Percentiles rank a stretch among this genome's conserved stretches.
phyloP scores from a whole-genome alignment of 92 coral and sea anemone species.

The Phymanthus crucifer region DNA sequence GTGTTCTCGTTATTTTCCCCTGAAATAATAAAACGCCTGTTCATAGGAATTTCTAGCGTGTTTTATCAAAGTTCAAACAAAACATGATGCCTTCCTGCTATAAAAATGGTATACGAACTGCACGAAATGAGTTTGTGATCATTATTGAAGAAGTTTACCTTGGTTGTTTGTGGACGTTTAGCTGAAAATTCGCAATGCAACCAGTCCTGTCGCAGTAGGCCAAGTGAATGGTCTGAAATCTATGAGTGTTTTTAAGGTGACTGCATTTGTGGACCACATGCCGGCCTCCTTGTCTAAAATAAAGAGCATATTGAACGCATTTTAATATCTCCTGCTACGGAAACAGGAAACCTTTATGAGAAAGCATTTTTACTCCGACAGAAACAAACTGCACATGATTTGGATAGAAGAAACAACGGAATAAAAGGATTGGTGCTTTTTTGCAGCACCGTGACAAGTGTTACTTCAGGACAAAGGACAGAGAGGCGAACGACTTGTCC shows the following conservation, averaged over 20 bases:
- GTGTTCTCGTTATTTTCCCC: too few relatives aligned
- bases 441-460: neutral
- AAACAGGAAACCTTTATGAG: slow-evolving; percentile 39
- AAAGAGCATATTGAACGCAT: slow-evolving; percentile 37
- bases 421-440: neutral
- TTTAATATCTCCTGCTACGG: slow-evolving; percentile 36
- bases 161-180: neutral
- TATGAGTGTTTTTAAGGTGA: slow-evolving; percentile 4
- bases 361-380: slow-evolving; percentile 19
- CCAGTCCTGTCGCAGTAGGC: neutral
- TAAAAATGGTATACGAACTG: neutral
- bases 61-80: neutral
- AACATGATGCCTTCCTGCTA: neutral
- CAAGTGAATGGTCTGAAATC: neutral
- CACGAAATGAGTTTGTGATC: neutral
- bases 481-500: neutral
- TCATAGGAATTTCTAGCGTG: neutral
- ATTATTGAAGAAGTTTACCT: neutral
- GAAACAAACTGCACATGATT: slow-evolving; percentile 7
- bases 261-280: slow-evolving; percentile 44
- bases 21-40: too few relatives aligned
- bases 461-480: neutral
- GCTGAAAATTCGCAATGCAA: neutral
- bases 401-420: neutral
- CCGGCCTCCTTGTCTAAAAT: slow-evolving; percentile 24